Evolutionary conservation across 2,888 invertebrate genomes (phyloP), one percentile per base, ranked within the genome.

Genomic region (Drosophila infuscata): DNA sequence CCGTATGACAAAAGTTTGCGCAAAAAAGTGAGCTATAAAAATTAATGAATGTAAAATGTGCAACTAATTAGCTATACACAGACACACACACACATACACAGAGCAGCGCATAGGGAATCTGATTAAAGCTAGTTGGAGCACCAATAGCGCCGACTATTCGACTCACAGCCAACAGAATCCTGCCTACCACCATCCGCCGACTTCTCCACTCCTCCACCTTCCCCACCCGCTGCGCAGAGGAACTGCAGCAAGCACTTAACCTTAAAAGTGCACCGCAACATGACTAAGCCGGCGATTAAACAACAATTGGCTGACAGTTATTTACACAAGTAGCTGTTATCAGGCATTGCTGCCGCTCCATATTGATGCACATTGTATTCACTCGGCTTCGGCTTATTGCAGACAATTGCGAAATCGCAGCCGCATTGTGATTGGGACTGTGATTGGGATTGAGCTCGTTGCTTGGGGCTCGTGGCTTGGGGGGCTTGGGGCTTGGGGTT

Each of bases 11-110:
- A 90, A 87, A 87, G 83, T 87, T 90, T 89, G 81, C 77, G 68
- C 81, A 77, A 81, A 79, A 79, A 82, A 82, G 66, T 74, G 76
- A 70, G 76, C 82, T 79, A 83, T 82, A 80, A 83, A 88, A 87
- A 90, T 87, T 88, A 90, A 87, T 87, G 85, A 90, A 86, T 87
- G 87, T 87, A 87, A 87, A 87, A 90, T 90, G 89, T 90, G 89
- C 89, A 88, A 87, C 90, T 87, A 87, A 87, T 87, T 87, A 87
- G 84, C 70, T 64, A 64, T 66, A 56, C 64, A 73, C 64, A 73
- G 69, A 51, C 25, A 25, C 25, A 25, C 2, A 25, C 25, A 25
- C 25, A 25, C 2, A 25, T 2, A 25, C 25, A 25, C 36, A 41
- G 38, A n/a, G 6, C 12, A 25, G 12, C 17, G 41, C 35, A 43